Conservation (phyloP, 2,888 invertebrate species). For the Deladenus siricidicola region DNA sequence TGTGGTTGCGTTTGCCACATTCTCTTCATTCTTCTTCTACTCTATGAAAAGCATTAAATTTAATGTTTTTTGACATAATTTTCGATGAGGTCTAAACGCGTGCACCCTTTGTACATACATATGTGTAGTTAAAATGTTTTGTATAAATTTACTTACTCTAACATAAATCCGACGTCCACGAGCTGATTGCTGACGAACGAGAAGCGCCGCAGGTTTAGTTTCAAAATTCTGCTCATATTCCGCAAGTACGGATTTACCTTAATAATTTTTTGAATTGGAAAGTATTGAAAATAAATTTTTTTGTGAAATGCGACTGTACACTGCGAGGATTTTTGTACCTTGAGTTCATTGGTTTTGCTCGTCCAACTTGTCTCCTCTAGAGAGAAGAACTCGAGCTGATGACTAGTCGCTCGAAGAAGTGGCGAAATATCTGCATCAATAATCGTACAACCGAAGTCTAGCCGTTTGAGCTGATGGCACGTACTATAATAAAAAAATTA, state of each 20-base stretch:
- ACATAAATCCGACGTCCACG: neutral
- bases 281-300: neutral
- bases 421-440: slow-evolving; percentile 20
- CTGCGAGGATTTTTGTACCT: neutral
- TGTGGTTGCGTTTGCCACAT: too few species aligned
- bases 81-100: too few species aligned
- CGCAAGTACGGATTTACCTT: neutral
- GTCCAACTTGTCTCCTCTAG: slow-evolving; percentile 34
- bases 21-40: too few species aligned
- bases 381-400: slow-evolving; percentile 20
- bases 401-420: slow-evolving; percentile 16
- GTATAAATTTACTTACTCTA: neutral
- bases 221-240: neutral
- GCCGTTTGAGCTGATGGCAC: slow-evolving; percentile 19
- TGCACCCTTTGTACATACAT: too few species aligned
- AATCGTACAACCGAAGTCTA: slow-evolving; percentile 26
- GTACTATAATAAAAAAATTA: slow-evolving; percentile 15
- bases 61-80: too few species aligned
- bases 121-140: neutral
- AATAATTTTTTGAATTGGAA: neutral
- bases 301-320: neutral
- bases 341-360: slow-evolving; percentile 9
- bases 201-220: neutral
- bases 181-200: neutral
- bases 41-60: too few species aligned